Percentiles rank a stretch among this genome's conserved stretches.
These are phyloP conservation scores for Bathynomus jamesi DNA, from an alignment of 1,140 invertebrate species.

Conservation along the genomic window DNA sequence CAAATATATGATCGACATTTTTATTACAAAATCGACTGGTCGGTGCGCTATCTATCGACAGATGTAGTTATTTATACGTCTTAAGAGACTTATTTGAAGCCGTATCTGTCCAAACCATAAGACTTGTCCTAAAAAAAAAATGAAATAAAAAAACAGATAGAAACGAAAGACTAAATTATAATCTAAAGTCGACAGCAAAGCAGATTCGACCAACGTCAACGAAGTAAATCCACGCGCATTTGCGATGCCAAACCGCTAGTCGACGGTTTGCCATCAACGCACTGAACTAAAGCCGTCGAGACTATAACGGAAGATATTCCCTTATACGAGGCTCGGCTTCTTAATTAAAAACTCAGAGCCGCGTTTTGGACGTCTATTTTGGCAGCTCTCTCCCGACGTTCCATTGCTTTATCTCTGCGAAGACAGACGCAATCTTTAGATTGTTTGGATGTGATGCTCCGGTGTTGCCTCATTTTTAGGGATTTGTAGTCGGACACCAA, in stretches of 20 bases:
- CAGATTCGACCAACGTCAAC: neutral
- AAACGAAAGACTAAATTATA: neutral
- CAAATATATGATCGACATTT: neutral
- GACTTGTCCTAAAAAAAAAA: neutral
- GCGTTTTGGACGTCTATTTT: neutral
- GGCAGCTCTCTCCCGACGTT: neutral
- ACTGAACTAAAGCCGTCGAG: neutral
- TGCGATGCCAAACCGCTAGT: too few species aligned
- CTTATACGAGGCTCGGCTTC: neutral
- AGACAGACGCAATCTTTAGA: neutral
- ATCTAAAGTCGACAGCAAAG: neutral
- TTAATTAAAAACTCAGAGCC: neutral
- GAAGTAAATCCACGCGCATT: too few species aligned
- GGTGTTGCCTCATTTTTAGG: neutral
- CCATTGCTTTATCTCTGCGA: neutral
- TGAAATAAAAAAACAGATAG: neutral
- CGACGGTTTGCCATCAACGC: neutral
- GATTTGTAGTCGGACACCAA: neutral
- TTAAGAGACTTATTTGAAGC: neutral
- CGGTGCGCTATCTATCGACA: neutral
- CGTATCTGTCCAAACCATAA: neutral
- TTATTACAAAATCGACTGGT: neutral
- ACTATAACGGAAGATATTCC: neutral
- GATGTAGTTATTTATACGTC: neutral
- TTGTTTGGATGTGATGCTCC: neutral